Conservation (phyloP, 2,113 vertebrate species). For the Aldabrachelys gigantea region DNA sequence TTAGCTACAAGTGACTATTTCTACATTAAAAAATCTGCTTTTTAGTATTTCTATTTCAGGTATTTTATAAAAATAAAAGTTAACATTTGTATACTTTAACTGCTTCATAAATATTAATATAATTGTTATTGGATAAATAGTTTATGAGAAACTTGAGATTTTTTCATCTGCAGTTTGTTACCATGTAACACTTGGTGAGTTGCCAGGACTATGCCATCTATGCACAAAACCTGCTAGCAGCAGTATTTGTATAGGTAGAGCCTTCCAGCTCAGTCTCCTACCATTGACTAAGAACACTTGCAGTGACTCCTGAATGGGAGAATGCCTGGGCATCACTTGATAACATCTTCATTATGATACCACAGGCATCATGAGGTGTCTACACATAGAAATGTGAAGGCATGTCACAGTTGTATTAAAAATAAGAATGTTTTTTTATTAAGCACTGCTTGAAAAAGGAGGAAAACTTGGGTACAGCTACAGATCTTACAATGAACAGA, state of each 20-base stretch:
- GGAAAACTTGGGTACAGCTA: not conserved
- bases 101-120: not conserved
- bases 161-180: conserved; percentile 1
- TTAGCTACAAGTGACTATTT: not conserved
- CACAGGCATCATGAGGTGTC: not conserved
- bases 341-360: not conserved
- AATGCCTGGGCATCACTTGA: not conserved
- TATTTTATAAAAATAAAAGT: not conserved
- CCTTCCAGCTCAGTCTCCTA: not conserved
- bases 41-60: not conserved
- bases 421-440: not conserved
- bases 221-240: not conserved
- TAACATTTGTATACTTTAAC: not conserved
- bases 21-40: not conserved
- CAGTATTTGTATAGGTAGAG: not conserved
- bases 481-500: not conserved
- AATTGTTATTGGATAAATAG: not conserved
- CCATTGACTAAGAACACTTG: not conserved
- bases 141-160: not conserved
- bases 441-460: not conserved
- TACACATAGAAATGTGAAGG: not conserved
- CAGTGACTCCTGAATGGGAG: not conserved
- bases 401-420: not conserved
- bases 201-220: not conserved
- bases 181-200: not conserved